Evolutionary conservation across 2,113 vertebrate species (phyloP).

Genomic region (Hiodon alosoides): DNA sequence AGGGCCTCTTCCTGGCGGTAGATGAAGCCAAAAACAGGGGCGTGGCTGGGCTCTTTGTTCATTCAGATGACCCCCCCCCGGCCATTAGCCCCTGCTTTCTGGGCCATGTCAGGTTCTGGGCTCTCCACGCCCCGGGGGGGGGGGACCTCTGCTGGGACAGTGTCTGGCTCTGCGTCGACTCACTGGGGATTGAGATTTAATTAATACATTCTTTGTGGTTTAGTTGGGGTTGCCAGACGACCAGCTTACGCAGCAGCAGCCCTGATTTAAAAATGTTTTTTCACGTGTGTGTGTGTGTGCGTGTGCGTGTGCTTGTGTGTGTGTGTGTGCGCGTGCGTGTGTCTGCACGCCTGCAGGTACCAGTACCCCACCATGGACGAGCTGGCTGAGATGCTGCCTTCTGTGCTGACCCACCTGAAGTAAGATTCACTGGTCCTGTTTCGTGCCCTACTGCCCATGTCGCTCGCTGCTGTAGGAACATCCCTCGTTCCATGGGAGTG

Average conservation of each 20-base stretch:
- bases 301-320: conserved; percentile 3
- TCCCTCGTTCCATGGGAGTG: background rate
- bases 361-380: conserved; percentile 92
- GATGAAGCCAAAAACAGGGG: background rate
- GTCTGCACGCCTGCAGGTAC: conserved; percentile 64
- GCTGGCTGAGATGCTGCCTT: conserved; percentile 84
- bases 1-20: background rate
- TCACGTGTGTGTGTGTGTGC: background rate
- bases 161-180: background rate
- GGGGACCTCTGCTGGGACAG: background rate
- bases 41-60: conserved; percentile 13
- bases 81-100: background rate
- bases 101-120: background rate
- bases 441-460: background rate
- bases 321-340: background rate
- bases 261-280: background rate
- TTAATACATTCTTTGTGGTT: too few species aligned
- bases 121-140: too few species aligned
- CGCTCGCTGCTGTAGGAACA: background rate
- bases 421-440: conserved; percentile 50
- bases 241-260: too few species aligned
- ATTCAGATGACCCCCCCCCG: background rate
- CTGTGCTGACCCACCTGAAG: conserved; percentile 83
- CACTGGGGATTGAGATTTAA: too few species aligned
- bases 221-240: too few species aligned